phyloP scores from a whole-genome alignment of 2,113 vertebrate genomes.

The Brachypteracias leptosomus region DNA sequence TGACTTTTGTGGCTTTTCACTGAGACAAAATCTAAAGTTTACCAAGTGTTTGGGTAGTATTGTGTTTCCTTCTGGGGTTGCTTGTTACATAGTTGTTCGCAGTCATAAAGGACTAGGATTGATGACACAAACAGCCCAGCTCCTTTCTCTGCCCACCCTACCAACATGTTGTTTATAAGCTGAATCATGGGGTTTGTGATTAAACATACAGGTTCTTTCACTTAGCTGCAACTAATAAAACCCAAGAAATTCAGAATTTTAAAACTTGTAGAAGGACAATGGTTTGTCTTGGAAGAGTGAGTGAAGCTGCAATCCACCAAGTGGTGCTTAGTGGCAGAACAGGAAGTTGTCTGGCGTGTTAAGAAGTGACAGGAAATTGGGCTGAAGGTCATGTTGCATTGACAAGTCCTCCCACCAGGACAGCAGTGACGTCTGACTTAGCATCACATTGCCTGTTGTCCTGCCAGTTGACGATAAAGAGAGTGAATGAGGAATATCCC shows the following conservation, averaged over 20 bases:
- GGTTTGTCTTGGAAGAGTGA: not conserved
- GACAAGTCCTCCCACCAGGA: not conserved
- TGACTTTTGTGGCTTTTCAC: not conserved
- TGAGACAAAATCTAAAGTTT: not conserved
- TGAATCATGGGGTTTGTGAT: not conserved
- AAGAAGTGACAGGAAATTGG: not conserved
- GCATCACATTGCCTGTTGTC: not conserved
- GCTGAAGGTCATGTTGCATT: not conserved
- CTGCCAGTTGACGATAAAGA: not conserved
- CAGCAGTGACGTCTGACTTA: not conserved
- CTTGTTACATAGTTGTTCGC: not conserved
- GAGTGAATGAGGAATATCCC: not conserved
- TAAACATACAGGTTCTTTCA: not conserved
- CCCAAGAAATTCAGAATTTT: not conserved
- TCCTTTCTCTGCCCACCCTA: not conserved
- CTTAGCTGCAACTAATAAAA: not conserved
- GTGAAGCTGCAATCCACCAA: not conserved
- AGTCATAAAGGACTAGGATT: not conserved
- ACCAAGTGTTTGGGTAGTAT: not conserved
- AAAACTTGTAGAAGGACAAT: not conserved
- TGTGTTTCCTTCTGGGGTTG: not conserved
- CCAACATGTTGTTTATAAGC: not conserved
- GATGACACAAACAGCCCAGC: not conserved
- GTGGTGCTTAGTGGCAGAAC: not conserved
- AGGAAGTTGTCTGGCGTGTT: not conserved